Percentiles rank a stretch among this genome's conserved stretches.
Evolutionary conservation across 2,113 vertebrate genomes (phyloP).

Genomic region (Misgurnus mizolepis): DNA sequence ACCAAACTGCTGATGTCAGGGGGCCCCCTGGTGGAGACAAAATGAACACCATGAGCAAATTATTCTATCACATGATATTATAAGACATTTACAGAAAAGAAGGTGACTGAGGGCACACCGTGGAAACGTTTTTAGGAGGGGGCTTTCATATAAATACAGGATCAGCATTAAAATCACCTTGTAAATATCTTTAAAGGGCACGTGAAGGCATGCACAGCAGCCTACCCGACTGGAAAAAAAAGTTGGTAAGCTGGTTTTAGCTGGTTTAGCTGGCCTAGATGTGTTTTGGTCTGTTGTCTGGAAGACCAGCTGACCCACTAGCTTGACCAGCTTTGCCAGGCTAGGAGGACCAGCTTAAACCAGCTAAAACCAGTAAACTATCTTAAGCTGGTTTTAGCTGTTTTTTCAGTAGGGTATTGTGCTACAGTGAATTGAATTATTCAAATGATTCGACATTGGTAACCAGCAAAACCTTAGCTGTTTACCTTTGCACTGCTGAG

Average conservation of each 20-base stretch:
- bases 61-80: neutral
- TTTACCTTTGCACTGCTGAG: slow-evolving; percentile 58
- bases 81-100: slow-evolving; percentile 40
- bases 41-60: neutral
- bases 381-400: too few species aligned
- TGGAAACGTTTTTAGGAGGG: slow-evolving; percentile 52
- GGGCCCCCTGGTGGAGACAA: slow-evolving; percentile 72
- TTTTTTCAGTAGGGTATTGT: too few species aligned
- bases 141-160: slow-evolving; percentile 64
- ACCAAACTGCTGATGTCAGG: slow-evolving; percentile 92
- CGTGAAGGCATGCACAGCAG: slow-evolving; percentile 61
- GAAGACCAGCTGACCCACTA: too few species aligned
- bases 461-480: slow-evolving; percentile 56
- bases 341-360: too few species aligned
- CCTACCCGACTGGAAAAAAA: too few species aligned
- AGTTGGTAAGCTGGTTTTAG: too few species aligned
- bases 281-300: too few species aligned
- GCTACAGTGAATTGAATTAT: too few species aligned
- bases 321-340: too few species aligned
- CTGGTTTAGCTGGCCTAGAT: too few species aligned
- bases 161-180: slow-evolving; percentile 67
- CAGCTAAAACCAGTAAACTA: too few species aligned
- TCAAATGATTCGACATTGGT: neutral
- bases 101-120: slow-evolving; percentile 37
- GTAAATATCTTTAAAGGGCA: slow-evolving; percentile 64